Conservation (phyloP, 2,113 vertebrate species). For the Hydropotes inermis region DNA sequence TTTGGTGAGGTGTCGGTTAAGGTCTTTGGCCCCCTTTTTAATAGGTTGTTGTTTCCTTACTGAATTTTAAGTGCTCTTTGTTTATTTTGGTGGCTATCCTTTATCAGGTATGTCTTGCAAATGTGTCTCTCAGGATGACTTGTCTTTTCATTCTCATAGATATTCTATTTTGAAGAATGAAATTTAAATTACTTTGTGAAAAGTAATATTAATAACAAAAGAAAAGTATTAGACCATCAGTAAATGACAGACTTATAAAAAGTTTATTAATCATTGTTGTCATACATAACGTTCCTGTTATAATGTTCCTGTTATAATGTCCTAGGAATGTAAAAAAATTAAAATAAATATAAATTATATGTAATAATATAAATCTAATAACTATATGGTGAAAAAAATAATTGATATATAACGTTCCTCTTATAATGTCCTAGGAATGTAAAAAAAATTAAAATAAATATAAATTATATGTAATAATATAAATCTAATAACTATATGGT, state of each 20-base stretch:
- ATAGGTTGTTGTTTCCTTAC: neutral
- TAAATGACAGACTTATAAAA: neutral
- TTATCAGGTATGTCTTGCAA: neutral
- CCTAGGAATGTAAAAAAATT: neutral
- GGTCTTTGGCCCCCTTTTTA: neutral
- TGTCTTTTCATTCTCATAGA: neutral
- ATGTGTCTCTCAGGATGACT: neutral
- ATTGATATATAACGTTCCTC: no score
- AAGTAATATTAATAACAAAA: neutral
- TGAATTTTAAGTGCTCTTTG: neutral
- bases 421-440: neutral
- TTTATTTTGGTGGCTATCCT: neutral
- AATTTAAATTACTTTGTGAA: conserved; percentile 27
- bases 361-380: neutral
- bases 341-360: neutral
- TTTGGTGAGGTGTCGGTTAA: neutral
- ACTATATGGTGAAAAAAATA: no score
- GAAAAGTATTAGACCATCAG: neutral
- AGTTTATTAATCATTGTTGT: neutral
- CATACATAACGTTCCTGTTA: neutral
- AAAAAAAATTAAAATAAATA: neutral
- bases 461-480: neutral
- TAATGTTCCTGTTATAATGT: neutral
- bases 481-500: neutral
- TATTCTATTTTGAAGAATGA: neutral